Conservation (phyloP, 2,888 invertebrate genomes). For the Actias luna region DNA sequence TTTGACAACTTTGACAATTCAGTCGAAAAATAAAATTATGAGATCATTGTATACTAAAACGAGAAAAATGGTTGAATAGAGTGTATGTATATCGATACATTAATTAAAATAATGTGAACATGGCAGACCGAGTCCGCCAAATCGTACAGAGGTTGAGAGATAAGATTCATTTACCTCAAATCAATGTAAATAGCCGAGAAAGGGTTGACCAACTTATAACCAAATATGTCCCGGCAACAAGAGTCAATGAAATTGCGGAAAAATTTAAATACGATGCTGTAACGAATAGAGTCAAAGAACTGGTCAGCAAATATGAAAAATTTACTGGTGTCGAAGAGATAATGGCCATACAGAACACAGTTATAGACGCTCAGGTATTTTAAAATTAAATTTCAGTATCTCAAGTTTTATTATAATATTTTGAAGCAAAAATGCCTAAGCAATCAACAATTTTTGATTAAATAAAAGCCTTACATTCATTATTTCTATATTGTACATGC, state of each 20-base stretch:
- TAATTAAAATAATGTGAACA: conserved; percentile 58
- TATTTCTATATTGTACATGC: neutral
- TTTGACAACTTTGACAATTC: too few relatives aligned
- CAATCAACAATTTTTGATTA: too few relatives aligned
- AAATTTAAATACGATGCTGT: conserved; percentile 62
- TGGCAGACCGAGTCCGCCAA: conserved; percentile 69
- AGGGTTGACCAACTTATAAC: conserved; percentile 65
- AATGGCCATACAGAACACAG: conserved; percentile 87
- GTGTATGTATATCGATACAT: neutral
- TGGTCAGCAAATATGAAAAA: conserved; percentile 85
- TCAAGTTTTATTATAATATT: neutral
- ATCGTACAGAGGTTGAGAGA: conserved; percentile 64
- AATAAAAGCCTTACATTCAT: neutral
- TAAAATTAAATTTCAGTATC: neutral
- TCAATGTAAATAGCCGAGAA: conserved; percentile 50
- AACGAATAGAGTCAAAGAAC: conserved; percentile 61
- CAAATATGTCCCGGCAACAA: conserved; percentile 61
- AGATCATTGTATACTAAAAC: neutral
- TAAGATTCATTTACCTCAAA: conserved; percentile 55
- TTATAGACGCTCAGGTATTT: conserved; percentile 84
- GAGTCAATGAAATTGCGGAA: conserved; percentile 64
- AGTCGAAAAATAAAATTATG: too few relatives aligned
- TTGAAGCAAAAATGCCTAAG: neutral
- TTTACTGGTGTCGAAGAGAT: conserved; percentile 90
- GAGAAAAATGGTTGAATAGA: neutral